Evolutionary conservation across 2,888 invertebrate genomes (phyloP), one percentile per base, ranked within the genome.

Genomic region (Cacoxenus indagator): DNA sequence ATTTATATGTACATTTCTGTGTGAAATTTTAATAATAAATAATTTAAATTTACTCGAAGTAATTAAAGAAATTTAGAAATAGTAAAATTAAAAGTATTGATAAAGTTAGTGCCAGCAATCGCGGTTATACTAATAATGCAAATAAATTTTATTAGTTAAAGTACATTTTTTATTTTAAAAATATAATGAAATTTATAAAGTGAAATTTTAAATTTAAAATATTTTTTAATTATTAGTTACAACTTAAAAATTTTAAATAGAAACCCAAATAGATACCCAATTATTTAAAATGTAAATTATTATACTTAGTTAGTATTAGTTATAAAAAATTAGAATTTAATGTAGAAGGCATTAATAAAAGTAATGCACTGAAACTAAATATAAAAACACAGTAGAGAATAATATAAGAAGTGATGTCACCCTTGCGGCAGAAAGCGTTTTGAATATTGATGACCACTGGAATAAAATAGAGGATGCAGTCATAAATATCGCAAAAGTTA

Each of bases 261-360:
- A 91, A 90, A 91, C 91, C 91, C 91, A 91, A 91, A 91, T 91
- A 91, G 91, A 91, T 91, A 91, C 91, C 91, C 91, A 91, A 91
- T 91, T 91, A 92, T 91, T 89, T 85, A 87, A 86, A 87, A 85
- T 84, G 65, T 77, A 78, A 70, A 17, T 27, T 19, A 57, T 64
- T 65, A 86, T 67, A 72, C 86, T 90, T 87, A 90, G 90, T 90
- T 90, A 91, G 89, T 91, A 91, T 71, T 87, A 89, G 88, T 84
- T 88, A 90, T 89, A n/a, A n/a, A n/a, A n/a, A n/a, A n/a, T n/a
- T n/a, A n/a, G n/a, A n/a, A n/a, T n/a, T n/a, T n/a, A n/a, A n/a
- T n/a, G n/a, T n/a, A n/a, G n/a, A n/a, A n/a, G n/a, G n/a, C n/a
- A n/a, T n/a, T n/a, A n/a, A n/a, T n/a, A n/a, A n/a, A n/a, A n/a